A percentile compares a stretch with the other conserved stretches of the same genome.
phyloP scores from a whole-genome alignment of 2,797 vertebrate species.

The Pogoniulus pusillus region DNA sequence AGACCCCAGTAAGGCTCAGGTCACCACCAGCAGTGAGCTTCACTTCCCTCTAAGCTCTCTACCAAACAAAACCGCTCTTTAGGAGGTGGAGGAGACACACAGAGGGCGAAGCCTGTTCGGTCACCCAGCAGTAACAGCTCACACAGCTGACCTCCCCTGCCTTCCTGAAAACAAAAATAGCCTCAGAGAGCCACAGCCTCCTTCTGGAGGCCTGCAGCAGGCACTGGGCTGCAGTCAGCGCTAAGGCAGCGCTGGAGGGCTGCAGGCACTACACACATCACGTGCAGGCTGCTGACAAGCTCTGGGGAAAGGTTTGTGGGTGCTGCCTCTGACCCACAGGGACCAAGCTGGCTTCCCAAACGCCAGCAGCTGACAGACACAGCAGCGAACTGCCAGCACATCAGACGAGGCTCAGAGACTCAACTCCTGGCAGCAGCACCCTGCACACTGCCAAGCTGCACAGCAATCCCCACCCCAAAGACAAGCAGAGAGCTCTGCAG shows the following conservation, averaged over 20 bases:
- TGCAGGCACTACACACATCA: neutral
- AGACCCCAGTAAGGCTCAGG: neutral
- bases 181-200: neutral
- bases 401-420: neutral
- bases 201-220: neutral
- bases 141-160: neutral
- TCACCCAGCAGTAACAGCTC: neutral
- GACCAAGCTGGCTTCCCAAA: neutral
- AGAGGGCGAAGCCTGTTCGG: neutral
- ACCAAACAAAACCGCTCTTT: neutral
- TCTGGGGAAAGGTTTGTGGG: constrained; percentile 13
- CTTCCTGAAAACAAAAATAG: neutral
- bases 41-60: neutral
- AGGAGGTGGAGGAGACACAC: neutral
- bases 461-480: neutral
- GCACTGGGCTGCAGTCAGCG: neutral
- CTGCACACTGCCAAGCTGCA: rapidly evolving
- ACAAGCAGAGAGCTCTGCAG: neutral
- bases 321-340: neutral
- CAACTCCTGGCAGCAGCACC: neutral
- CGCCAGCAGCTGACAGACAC: neutral
- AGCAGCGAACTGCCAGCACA: neutral
- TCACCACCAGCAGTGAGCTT: neutral
- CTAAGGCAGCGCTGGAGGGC: neutral
- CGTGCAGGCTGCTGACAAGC: neutral